phyloP scores from a whole-genome alignment of 2,113 vertebrate genomes.

The Oncorhynchus kisutch region DNA sequence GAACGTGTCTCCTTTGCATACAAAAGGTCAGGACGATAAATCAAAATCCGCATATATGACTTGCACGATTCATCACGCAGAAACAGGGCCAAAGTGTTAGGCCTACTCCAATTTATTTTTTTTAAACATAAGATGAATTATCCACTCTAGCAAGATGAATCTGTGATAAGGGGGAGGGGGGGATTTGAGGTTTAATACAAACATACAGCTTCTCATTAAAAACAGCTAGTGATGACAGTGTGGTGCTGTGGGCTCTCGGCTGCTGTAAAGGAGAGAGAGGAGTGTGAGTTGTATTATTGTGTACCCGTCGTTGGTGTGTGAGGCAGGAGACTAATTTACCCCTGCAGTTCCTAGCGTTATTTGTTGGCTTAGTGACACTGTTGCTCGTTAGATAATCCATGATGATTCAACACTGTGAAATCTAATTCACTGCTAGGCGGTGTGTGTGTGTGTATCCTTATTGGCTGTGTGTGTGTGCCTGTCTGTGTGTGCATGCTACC shows the following conservation, averaged over 20 bases:
- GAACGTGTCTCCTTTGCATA: constrained; percentile 75
- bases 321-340: constrained; percentile 69
- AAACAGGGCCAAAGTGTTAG: constrained; percentile 60
- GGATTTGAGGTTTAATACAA: constrained; percentile 36
- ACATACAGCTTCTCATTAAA: constrained; percentile 62
- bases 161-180: constrained; percentile 20
- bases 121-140: constrained; percentile 60
- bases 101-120: constrained; percentile 59
- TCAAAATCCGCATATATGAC: constrained; percentile 67
- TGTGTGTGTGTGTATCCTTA: constrained; percentile 59
- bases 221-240: neutral
- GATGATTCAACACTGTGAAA: constrained; percentile 76
- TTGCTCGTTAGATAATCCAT: constrained; percentile 72
- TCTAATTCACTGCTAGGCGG: constrained; percentile 54
- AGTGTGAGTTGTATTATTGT: constrained; percentile 28
- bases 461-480: constrained; percentile 28
- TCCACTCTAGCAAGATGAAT: constrained; percentile 50
- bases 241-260: constrained; percentile 37
- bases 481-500: neutral
- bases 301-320: constrained; percentile 45
- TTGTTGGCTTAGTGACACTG: constrained; percentile 75
- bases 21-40: constrained; percentile 80
- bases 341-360: constrained; percentile 69
- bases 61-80: constrained; percentile 71
- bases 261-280: constrained; percentile 44